Evolutionary conservation across 1,140 invertebrate species (phyloP), one percentile per base, ranked within the genome.

Genomic region (Bilobella aurantiaca): DNA sequence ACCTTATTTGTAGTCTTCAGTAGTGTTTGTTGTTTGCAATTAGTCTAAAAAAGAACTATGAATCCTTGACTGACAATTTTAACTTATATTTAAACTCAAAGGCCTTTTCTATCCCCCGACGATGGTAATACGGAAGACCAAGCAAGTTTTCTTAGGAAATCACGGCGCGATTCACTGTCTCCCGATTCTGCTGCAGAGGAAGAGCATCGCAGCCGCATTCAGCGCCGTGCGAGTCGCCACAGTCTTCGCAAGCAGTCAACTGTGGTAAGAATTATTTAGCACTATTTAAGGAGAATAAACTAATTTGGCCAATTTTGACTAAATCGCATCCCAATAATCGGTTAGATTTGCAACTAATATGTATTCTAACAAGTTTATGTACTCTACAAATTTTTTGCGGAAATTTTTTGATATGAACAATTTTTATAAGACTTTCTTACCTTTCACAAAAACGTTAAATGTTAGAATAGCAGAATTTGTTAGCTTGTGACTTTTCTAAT

Each of bases 91-190:
- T 23, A 53, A 53, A 18, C 25, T 34, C 61, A 46, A 58, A 73
- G 72, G 59, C 68, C 72, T 53, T 89, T 88, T 3, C 78, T 93
- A 47, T 89, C 87, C 65, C 89, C 90, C 0, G 83, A 85, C 73
- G 79, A 73, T 62, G 69, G 70, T 32, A 69, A 73, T 21, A 70
- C 71, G 60, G 73, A 74, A 34, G 73, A 73, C 18, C 63, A 70
- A 28, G 67, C 58, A 77, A 75, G 73, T 31, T 62, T 8, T 77
- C 76, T 78, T 78, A 79, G 87, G 34, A 86, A 85, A 76, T 58
- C 65, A 25, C 81, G 90, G 30, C 81, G 90, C 58, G 90, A 93
- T 74, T 91, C 89, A 0, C 76, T 93, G 2, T 91, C 89, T 58
- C 91, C 91, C 0, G 91, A 93, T 75, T 92, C 89, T 49, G 89